phyloP scores from a whole-genome alignment of 2,113 vertebrate species.

The Suricata suricatta region DNA sequence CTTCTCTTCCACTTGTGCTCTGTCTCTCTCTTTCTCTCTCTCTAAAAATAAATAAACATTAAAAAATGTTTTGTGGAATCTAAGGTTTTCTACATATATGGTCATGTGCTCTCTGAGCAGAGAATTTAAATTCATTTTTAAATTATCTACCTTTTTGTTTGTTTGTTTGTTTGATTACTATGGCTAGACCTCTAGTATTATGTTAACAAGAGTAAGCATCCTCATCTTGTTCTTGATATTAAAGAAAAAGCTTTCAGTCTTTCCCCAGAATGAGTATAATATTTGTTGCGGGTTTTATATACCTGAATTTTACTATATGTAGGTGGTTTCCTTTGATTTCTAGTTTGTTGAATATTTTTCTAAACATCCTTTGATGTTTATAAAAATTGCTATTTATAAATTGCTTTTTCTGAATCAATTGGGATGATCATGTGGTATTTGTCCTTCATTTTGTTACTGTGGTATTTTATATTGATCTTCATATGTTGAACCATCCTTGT shows the following conservation, averaged over 20 bases:
- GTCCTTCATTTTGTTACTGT: neutral
- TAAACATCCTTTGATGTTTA: neutral
- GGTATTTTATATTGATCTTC: neutral
- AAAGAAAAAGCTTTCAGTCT: neutral
- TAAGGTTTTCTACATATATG: neutral
- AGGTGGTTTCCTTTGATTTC: neutral
- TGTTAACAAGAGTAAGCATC: neutral
- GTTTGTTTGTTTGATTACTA: neutral
- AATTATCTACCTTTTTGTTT: neutral
- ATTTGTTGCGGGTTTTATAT: neutral
- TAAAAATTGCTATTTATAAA: neutral
- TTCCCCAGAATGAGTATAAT: neutral
- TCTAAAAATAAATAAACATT: too few species aligned
- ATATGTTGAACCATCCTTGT: neutral
- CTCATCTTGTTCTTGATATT: neutral
- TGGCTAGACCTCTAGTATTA: neutral
- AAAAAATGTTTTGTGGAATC: neutral
- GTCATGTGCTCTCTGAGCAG: neutral
- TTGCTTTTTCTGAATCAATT: neutral
- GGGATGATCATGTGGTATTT: neutral
- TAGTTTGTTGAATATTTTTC: neutral
- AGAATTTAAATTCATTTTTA: neutral
- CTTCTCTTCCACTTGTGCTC: too few species aligned
- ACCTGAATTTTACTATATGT: neutral
- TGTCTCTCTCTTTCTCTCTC: too few species aligned